These are phyloP conservation scores for Coleophora deauratella DNA, from an alignment of 2,888 invertebrate genomes.

Conservation along the genomic window DNA sequence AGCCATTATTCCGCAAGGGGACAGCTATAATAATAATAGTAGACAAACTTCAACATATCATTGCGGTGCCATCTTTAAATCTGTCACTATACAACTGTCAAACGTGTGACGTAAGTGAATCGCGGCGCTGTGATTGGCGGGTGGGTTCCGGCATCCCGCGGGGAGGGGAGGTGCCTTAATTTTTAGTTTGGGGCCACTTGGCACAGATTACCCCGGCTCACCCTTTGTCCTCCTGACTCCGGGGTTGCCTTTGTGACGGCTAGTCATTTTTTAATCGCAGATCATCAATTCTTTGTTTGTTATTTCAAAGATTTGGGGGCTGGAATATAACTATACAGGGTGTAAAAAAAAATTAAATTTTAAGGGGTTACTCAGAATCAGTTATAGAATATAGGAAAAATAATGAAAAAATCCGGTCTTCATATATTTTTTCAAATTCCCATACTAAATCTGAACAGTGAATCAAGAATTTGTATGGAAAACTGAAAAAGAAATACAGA, in stretches of 20 bases:
- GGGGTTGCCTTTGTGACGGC: conserved; percentile 61
- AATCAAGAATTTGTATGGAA: too few relatives aligned
- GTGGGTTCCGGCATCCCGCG: conserved; percentile 17
- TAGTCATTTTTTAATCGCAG: conserved; percentile 56
- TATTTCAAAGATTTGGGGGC: not conserved
- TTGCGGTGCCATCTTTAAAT: conserved; percentile 61
- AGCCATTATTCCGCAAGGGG: not conserved
- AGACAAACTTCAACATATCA: conserved; percentile 7
- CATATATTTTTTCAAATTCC: too few relatives aligned
- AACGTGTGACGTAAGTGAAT: conserved; percentile 29
- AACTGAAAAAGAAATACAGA: too few relatives aligned
- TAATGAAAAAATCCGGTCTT: too few relatives aligned
- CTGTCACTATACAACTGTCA: conserved; percentile 43
- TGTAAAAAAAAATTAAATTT: too few relatives aligned
- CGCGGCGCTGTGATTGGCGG: conserved; percentile 38
- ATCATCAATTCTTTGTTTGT: conserved; percentile 39
- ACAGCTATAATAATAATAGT: conserved; percentile 4
- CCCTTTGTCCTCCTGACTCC: conserved; percentile 63
- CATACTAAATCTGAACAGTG: too few relatives aligned
- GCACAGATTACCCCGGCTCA: conserved; percentile 50
- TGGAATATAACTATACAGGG: too few relatives aligned
- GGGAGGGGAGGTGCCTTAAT: conserved; percentile 40
- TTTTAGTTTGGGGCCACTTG: conserved; percentile 57
- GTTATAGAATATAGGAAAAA: too few relatives aligned
- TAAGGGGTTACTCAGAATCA: too few relatives aligned